Evolutionary conservation across 2,888 invertebrate species (phyloP).

Genomic region (Oscheius sp.): DNA sequence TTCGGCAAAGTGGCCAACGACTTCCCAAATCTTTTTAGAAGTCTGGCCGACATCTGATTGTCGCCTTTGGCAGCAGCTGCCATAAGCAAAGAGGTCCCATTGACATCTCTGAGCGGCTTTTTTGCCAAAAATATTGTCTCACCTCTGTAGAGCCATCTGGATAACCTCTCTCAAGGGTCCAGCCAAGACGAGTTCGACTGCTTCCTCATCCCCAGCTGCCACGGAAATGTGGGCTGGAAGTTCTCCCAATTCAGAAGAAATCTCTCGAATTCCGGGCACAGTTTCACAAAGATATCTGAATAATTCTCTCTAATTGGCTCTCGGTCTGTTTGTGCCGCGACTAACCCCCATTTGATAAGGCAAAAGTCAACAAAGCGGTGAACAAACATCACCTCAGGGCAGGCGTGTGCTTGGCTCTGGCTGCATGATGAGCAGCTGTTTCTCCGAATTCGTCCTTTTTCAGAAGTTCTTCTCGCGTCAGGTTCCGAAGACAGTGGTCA

Average conservation of each 20-base stretch:
- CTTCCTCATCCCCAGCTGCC: constrained; percentile 49
- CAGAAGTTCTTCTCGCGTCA: constrained; percentile 12
- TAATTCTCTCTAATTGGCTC: background rate
- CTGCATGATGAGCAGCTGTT: constrained; percentile 29
- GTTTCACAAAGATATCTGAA: constrained; percentile 56
- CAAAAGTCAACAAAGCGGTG: constrained; percentile 16
- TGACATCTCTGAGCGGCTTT: constrained; percentile 50
- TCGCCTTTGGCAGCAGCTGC: constrained; percentile 62
- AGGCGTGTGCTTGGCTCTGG: constrained; percentile 10
- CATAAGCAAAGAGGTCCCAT: constrained; percentile 68
- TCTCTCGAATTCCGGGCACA: constrained; percentile 53
- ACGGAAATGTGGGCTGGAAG: constrained; percentile 57
- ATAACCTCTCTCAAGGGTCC: constrained; percentile 45
- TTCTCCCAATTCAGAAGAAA: constrained; percentile 56
- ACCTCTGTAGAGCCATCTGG: constrained; percentile 44
- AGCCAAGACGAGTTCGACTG: constrained; percentile 48
- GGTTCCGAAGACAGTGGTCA: constrained; percentile 4
- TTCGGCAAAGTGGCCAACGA: constrained; percentile 63
- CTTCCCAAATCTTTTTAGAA: constrained; percentile 62
- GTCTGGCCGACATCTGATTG: constrained; percentile 62
- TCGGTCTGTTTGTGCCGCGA: background rate
- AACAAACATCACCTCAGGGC: constrained; percentile 23
- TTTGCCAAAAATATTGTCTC: background rate
- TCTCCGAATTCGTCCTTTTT: constrained; percentile 28
- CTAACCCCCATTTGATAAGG: background rate